phyloP scores from a whole-genome alignment of 53 echinoderm and acorn worm species.

The Arbacia lixula region DNA sequence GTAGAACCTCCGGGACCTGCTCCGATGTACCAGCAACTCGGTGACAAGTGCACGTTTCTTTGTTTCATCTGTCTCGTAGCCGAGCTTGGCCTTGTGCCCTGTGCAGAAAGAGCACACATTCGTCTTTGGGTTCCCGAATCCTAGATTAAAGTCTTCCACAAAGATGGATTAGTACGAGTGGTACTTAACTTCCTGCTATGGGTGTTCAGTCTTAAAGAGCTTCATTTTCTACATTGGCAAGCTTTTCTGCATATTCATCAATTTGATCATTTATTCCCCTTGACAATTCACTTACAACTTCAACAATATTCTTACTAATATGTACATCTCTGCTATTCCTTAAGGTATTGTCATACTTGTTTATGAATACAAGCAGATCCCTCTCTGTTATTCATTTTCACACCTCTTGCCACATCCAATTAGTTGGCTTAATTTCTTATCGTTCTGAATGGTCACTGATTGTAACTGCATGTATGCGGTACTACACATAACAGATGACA shows the following conservation, averaged over 20 bases:
- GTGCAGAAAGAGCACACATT: too few species aligned
- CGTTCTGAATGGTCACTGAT: not conserved
- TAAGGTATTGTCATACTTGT: not conserved
- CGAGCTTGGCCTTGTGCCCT: too few species aligned
- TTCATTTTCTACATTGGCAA: constrained; percentile 3
- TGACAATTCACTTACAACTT: constrained; percentile 11
- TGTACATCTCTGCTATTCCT: not conserved
- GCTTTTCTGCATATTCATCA: constrained; percentile 13
- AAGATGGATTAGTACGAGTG: not conserved
- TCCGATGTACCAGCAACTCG: not conserved
- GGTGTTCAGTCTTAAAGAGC: not conserved
- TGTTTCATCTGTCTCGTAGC: too few species aligned
- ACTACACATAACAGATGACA: not conserved
- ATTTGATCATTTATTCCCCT: not conserved
- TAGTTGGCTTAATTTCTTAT: not conserved
- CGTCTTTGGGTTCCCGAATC: not conserved
- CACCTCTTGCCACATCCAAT: not conserved
- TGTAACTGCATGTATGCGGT: not conserved
- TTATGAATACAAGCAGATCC: not conserved
- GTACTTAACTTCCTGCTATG: not conserved
- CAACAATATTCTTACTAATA: not conserved
- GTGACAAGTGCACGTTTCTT: too few species aligned
- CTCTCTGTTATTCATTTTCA: too few species aligned
- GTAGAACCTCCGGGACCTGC: not conserved
- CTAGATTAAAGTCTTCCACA: not conserved